Conservation (phyloP, 1,140 invertebrate species). For the Zaprionus camerounensis region DNA sequence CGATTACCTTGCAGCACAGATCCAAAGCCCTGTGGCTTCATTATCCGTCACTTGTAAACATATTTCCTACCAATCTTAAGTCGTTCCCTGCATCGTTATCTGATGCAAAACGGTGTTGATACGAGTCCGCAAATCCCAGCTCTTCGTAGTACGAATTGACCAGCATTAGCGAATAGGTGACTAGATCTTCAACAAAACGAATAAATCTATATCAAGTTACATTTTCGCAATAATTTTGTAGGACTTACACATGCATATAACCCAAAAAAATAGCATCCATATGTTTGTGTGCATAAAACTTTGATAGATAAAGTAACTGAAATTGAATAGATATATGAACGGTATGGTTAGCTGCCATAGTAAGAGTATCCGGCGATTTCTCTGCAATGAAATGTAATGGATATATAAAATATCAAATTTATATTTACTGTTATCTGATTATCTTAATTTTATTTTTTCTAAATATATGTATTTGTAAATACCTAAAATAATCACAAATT, state of each 20-base stretch:
- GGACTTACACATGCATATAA: slow-evolving; percentile 28
- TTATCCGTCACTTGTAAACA: too few species aligned
- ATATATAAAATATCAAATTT: not conserved
- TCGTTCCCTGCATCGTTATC: too few species aligned
- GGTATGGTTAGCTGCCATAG: slow-evolving; percentile 2
- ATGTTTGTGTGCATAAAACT: not conserved
- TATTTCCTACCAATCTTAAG: not conserved
- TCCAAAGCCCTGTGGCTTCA: too few species aligned
- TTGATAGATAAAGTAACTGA: slow-evolving; percentile 5
- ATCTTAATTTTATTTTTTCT: too few species aligned
- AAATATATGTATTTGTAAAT: too few species aligned
- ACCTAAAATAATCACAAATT: too few species aligned
- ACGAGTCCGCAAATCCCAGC: slow-evolving; percentile 5
- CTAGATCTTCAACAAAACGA: slow-evolving; percentile 1
- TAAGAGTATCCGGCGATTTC: slow-evolving; percentile 8
- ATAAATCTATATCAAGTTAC: too few species aligned
- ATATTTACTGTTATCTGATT: too few species aligned
- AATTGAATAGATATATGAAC: slow-evolving; percentile 20
- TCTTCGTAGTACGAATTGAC: slow-evolving; percentile 26
- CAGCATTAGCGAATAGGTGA: slow-evolving; percentile 22
- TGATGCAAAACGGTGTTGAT: not conserved
- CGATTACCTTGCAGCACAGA: slow-evolving; percentile 58
- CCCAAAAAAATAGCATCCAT: not conserved
- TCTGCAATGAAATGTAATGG: not conserved
- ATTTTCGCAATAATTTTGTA: not conserved